Evolutionary conservation across 2,113 vertebrate species (phyloP), one percentile per base, ranked within the genome.

Genomic region (Neolamprologus ventralis): DNA sequence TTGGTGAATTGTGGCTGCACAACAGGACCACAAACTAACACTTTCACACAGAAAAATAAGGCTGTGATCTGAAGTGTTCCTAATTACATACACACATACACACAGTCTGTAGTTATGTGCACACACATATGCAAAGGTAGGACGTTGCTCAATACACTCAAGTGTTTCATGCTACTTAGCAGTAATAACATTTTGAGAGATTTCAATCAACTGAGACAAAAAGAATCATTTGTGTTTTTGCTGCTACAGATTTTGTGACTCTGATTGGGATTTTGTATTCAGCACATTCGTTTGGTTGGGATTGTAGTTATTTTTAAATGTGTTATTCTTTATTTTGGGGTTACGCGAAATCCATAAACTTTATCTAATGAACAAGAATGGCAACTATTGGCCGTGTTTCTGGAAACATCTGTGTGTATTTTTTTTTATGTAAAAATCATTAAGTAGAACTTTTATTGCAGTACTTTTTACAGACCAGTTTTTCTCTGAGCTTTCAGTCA

Each of bases 11-110:
- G 90, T 45, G 91, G 86, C 86, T 82, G 47, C 79, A 51, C 83
- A 40, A 31, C 82, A 17, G 33, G 31, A 85, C 88, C 91, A 49
- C 91, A 85, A 73, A 82, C 37, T 33, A 79, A 87, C 85, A 90
- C 85, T 54, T 85, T 85, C 47, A 83, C 80, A 51, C 31, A 6
- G 9, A 26, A 37, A 53, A 35, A 47, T 4, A 53, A n/a, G 9
- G 40, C 73, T 49, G 5, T 75, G 78, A 33, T 78, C 45, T 78
- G 28, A 45, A 75, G 13, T 75, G 68, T 75, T 81, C 31, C 40
- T 84, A 85, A 79, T 82, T 58, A 85, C 68, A 87, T 73, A 0
- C 86, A 42, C 19, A 85, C 26, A 60, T 33, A 5, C 31, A 65
- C 19, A 21, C 60, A 57, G 26, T 78, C 42, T 49, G 42, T 49